Evolutionary conservation across 2,888 invertebrate genomes (phyloP), one percentile per base, ranked within the genome.

Genomic region (Palloptera scutellata): DNA sequence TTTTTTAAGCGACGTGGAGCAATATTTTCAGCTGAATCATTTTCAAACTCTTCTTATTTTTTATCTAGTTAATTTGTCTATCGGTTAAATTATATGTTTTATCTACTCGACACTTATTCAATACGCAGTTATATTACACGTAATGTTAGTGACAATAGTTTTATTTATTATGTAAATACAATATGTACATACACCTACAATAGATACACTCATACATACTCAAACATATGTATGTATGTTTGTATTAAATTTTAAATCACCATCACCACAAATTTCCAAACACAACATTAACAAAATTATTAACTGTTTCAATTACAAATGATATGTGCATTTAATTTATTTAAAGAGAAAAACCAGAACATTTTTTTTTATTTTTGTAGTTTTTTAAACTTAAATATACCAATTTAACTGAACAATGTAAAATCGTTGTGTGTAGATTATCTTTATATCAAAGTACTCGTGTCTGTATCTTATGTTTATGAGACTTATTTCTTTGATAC

Each of bases 241-340:
- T n/a, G 30, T 30, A 30, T 30, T 30, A 30, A 30, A 30, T 30
- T 30, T 30, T 30, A 30, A 30, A 30, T 6, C 30, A 41, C 43
- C 12, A 17, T 41, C 42, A 58, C 43, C 12, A 41, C 45, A 1
- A 63, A 17, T 20, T 40, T 61, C 45, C 62, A 48, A 48, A 5
- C 48, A 48, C 12, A 48, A 12, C 15, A 53, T 19, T 12, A 53
- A 6, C 53, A 53, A 53, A 17, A 17, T 53, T 17, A 17, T 53
- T 17, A 17, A 17, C 30, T 30, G 11, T 17, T 53, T 53, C 15
- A 63, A 20, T 52, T 70, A 68, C 69, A 73, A 73, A 71, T 61
- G 59, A 73, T 74, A 76, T 75, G 73, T 75, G 74, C 73, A 74
- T 74, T 73, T 73, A 70, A 70, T 69, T 51, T 66, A 48, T 48